Evolutionary conservation across 2,797 vertebrate genomes (phyloP).

Genomic region (Semotilus atromaculatus): DNA sequence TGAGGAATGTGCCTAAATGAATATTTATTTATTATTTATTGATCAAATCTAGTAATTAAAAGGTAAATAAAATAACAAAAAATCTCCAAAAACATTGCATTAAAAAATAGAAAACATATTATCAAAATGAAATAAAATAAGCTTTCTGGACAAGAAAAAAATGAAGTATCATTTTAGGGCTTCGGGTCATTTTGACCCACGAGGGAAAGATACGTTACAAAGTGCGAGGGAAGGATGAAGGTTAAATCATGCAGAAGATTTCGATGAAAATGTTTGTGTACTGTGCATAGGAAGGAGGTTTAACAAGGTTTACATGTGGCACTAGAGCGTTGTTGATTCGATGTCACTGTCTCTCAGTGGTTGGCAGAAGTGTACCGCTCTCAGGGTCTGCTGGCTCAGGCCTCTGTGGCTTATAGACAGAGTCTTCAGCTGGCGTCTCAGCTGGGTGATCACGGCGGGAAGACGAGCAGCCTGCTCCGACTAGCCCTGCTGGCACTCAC

Average conservation of each 20-base stretch:
- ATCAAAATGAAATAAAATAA: no score
- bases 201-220: no score
- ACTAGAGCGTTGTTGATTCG: background rate
- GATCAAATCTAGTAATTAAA: no score
- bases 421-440: slow-evolving; percentile 93
- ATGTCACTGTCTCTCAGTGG: slow-evolving; percentile 80
- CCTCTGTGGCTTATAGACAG: slow-evolving; percentile 91
- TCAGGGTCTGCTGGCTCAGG: slow-evolving; percentile 90
- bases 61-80: no score
- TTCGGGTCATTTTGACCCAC: no score
- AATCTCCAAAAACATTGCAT: no score
- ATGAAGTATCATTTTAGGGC: no score
- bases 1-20: no score
- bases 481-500: slow-evolving; percentile 87
- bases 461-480: slow-evolving; percentile 87
- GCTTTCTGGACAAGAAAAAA: no score
- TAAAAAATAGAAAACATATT: no score
- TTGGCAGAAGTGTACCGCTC: slow-evolving; percentile 88
- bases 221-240: no score
- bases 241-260: background rate
- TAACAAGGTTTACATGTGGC: background rate
- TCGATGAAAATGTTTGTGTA: background rate
- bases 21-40: no score
- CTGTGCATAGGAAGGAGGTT: background rate
- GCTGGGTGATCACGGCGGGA: slow-evolving; percentile 84